These are phyloP conservation scores for Drosophila triauraria DNA, from an alignment of 1,140 invertebrate species.

Conservation along the genomic window DNA sequence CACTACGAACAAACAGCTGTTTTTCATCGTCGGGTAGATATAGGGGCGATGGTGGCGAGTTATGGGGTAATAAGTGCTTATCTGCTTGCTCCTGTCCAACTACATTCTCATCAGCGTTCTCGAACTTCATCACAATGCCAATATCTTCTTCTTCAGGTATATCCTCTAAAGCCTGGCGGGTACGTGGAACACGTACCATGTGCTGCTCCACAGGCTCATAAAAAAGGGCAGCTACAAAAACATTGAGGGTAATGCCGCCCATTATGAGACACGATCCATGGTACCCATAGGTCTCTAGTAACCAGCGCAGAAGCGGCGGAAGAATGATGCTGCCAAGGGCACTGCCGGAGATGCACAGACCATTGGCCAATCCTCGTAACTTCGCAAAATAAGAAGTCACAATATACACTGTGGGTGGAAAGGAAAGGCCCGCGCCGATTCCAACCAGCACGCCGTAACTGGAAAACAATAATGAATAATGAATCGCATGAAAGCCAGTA, in stretches of 20 bases:
- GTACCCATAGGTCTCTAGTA: conserved; percentile 91
- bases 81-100: conserved; percentile 49
- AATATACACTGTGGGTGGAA: conserved; percentile 95
- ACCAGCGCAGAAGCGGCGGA: conserved; percentile 89
- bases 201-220: conserved; percentile 94
- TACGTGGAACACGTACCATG: conserved; percentile 88
- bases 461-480: conserved; percentile 64
- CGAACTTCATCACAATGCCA: conserved; percentile 83
- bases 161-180: conserved; percentile 68
- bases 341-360: conserved; percentile 95
- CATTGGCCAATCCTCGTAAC: conserved; percentile 93
- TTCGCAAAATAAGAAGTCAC: conserved; percentile 95
- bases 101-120: conserved; percentile 82
- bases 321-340: conserved; percentile 93
- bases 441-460: conserved; percentile 94
- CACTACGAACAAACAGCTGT: conserved; percentile 85
- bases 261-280: conserved; percentile 92
- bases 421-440: conserved; percentile 91
- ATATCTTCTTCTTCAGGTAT: conserved; percentile 83
- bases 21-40: conserved; percentile 75
- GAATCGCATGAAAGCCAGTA: not conserved
- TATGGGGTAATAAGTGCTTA: conserved; percentile 62
- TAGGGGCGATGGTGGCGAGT: conserved; percentile 71
- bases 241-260: conserved; percentile 93
- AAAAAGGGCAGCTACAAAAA: conserved; percentile 92